phyloP scores from a whole-genome alignment of 1,140 invertebrate species.

The Aricia agestis region DNA sequence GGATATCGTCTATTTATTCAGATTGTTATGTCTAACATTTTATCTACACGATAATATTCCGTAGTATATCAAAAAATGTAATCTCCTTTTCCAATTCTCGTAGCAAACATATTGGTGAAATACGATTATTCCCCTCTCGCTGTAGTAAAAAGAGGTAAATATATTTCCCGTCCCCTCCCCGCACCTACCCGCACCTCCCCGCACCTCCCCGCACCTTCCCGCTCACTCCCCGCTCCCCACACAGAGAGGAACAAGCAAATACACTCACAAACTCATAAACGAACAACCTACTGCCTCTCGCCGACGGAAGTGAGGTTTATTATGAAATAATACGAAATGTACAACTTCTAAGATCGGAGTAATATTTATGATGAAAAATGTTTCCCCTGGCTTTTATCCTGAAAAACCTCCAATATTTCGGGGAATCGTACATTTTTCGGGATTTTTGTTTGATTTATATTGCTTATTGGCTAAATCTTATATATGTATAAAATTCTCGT shows the following conservation, averaged over 20 bases:
- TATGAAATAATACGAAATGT: not conserved
- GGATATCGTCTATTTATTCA: not conserved
- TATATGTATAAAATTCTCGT: no score
- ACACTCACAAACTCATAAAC: constrained; percentile 3
- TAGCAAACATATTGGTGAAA: not conserved
- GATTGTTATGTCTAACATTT: not conserved
- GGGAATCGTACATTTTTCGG: no score
- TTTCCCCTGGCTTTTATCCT: no score
- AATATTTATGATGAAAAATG: no score
- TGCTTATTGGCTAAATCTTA: no score
- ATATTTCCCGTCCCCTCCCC: not conserved
- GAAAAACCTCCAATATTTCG: no score
- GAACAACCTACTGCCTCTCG: not conserved
- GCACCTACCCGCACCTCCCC: no score
- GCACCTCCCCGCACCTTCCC: no score
- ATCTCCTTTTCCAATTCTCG: not conserved
- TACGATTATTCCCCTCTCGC: not conserved
- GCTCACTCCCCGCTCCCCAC: not conserved
- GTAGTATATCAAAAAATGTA: no score
- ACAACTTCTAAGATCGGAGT: not conserved
- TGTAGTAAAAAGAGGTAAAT: constrained; percentile 1
- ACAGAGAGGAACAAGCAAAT: not conserved
- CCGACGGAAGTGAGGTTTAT: not conserved
- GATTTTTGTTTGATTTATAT: no score
- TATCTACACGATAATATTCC: no score